A percentile compares a stretch with the other conserved stretches of the same genome.
Evolutionary conservation across 2,797 vertebrate species (phyloP).

Genomic region (Eptatretus atami): DNA sequence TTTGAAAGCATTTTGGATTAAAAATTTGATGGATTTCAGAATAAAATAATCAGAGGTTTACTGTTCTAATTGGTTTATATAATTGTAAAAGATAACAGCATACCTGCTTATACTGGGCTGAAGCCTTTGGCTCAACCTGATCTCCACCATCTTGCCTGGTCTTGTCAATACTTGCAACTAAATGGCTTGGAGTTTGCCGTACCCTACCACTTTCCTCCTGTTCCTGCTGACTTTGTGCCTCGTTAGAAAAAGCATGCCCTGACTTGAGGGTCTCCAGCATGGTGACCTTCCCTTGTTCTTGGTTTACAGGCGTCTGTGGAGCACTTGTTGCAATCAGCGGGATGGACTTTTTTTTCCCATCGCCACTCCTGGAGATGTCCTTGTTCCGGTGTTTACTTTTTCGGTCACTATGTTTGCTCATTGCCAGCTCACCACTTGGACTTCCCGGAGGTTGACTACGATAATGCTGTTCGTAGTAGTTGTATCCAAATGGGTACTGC

Average conservation of each 20-base stretch:
- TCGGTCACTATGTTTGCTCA: not conserved
- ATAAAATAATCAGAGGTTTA: too few relatives aligned
- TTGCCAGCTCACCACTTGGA: constrained; percentile 19
- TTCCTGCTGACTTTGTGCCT: constrained; percentile 2
- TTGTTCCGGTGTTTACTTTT: constrained; percentile 4
- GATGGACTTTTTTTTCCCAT: constrained; percentile 1
- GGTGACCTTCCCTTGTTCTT: constrained; percentile 1
- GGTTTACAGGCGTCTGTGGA: constrained; percentile 2
- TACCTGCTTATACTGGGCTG: too few relatives aligned
- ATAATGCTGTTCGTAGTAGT: constrained; percentile 76
- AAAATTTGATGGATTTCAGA: too few relatives aligned
- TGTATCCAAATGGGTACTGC: constrained; percentile 78
- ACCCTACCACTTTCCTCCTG: not conserved
- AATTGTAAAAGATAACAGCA: too few relatives aligned
- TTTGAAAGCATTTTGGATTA: too few relatives aligned
- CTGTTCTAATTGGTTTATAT: too few relatives aligned
- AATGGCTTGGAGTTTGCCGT: constrained; percentile 1
- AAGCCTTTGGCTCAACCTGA: too few relatives aligned
- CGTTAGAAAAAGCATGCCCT: constrained; percentile 2
- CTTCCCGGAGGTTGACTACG: constrained; percentile 57
- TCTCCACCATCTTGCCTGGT: too few relatives aligned
- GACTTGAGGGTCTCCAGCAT: not conserved
- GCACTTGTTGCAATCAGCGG: not conserved
- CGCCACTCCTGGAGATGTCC: not conserved
- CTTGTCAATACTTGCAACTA: not conserved